These are phyloP conservation scores for Euzophera pinguis DNA, from an alignment of 2,888 invertebrate species.

Conservation along the genomic window DNA sequence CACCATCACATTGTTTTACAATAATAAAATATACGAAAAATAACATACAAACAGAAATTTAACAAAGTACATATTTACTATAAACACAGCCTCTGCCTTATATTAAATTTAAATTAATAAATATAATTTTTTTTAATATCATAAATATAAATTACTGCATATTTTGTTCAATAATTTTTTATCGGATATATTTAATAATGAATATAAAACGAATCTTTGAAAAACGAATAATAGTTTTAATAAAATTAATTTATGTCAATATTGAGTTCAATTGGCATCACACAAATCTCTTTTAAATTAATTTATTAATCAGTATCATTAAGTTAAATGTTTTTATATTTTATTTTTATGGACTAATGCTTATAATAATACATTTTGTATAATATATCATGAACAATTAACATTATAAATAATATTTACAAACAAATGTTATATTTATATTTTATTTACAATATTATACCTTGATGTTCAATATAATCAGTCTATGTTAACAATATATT, in stretches of 20 bases:
- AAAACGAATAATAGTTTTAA: too few species aligned
- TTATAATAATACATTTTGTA: not conserved
- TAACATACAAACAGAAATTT: constrained; percentile 11
- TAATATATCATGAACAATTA: constrained; percentile 22
- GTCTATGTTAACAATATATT: constrained; percentile 61
- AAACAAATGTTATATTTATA: constrained; percentile 30
- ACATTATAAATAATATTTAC: constrained; percentile 32
- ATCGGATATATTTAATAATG: too few species aligned
- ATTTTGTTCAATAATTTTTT: too few species aligned
- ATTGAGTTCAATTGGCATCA: too few species aligned
- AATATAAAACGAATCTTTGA: too few species aligned
- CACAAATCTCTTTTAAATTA: too few species aligned
- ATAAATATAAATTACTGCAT: constrained; percentile 12
- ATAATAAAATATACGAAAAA: constrained; percentile 14
- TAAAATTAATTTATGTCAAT: too few species aligned
- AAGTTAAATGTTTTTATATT: too few species aligned
- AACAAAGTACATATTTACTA: not conserved
- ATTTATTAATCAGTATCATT: too few species aligned
- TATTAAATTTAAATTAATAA: not conserved
- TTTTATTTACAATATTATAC: constrained; percentile 46
- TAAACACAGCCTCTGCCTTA: constrained; percentile 25
- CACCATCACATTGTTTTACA: constrained; percentile 38
- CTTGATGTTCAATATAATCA: constrained; percentile 57
- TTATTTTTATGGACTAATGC: constrained; percentile 13
- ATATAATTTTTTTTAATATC: not conserved